A percentile compares a stretch with the other conserved stretches of the same genome.
These are phyloP conservation scores for Malurus alboscapulatus DNA, from an alignment of 2,113 vertebrate genomes.

Conservation along the genomic window DNA sequence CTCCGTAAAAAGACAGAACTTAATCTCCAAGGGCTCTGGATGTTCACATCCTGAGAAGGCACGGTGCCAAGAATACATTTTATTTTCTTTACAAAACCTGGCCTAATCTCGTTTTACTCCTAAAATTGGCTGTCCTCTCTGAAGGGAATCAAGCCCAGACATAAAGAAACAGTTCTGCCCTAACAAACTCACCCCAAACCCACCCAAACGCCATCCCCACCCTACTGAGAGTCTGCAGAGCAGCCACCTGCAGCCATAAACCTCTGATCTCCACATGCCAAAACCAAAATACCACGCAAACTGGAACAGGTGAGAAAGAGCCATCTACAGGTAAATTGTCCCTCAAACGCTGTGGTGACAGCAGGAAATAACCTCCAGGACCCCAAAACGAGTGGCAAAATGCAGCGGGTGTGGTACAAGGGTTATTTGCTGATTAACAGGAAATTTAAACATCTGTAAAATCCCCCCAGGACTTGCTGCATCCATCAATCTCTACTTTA, in stretches of 20 bases:
- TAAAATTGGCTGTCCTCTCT: neutral
- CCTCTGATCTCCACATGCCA: neutral
- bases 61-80: neutral
- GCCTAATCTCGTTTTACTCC: slow-evolving; percentile 9
- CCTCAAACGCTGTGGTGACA: neutral
- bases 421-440: neutral
- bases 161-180: neutral
- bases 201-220: neutral
- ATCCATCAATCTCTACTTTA: neutral
- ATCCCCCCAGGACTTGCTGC: neutral
- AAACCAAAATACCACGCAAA: neutral
- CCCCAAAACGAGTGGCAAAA: neutral
- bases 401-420: neutral
- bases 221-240: neutral
- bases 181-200: neutral
- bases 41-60: neutral
- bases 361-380: neutral
- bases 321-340: neutral
- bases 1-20: neutral
- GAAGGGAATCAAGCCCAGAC: neutral
- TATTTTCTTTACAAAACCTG: slow-evolving; percentile 5
- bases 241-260: neutral
- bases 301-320: neutral
- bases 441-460: neutral
- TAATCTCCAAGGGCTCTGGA: neutral